Evolutionary conservation across 2,113 vertebrate species (phyloP), one percentile per base, ranked within the genome.

Genomic region (Galbula dea): DNA sequence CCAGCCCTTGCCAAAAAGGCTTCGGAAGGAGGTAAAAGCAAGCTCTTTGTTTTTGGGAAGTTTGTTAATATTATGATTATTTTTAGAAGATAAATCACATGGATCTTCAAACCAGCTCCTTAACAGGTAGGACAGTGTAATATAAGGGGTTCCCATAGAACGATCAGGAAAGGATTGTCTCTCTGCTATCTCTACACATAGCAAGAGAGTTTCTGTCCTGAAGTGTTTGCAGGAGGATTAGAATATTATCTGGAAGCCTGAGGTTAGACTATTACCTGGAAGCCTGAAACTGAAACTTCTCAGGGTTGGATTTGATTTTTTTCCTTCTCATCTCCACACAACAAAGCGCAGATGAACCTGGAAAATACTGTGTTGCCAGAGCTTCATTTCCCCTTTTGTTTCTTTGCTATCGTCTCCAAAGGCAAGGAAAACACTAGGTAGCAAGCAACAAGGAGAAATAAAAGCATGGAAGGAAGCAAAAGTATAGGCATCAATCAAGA

Each of bases 1-100:
- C 15, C 68, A 77, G 36, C 59, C 34, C 45, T 97, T 17, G 5
- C 15, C 51, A 96, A 90, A 93, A 96, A 75, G 77, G 39, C 14
- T 0, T 23, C 51, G 86, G 61, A 72, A 78, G 66, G 29, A 65
- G 86, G 21, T 84, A 86, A 91, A 88, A 93, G 7, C 27, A 95
- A 92, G 48, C 18, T 89, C 39, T 51, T 88, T 82, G 36, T 1
- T 34, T 90, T 73, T 30, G 18, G 15, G 61, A 93, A 86, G 0
- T 45, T 18, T 32, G 3, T 22, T 24, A 2, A 16, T 43, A 43
- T 41, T 8, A 9, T 52, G 15, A 29, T 16, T 6, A 21, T 48
- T 66, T 45, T 11, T 9, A 32, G 26, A 61, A 63, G n/a, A 11
- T 32, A 79, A 86, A 73, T 89, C 39, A 45, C n/a, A 49, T 2